Evolutionary conservation across 2,113 vertebrate species (phyloP).

Genomic region (Aepyceros melampus): DNA sequence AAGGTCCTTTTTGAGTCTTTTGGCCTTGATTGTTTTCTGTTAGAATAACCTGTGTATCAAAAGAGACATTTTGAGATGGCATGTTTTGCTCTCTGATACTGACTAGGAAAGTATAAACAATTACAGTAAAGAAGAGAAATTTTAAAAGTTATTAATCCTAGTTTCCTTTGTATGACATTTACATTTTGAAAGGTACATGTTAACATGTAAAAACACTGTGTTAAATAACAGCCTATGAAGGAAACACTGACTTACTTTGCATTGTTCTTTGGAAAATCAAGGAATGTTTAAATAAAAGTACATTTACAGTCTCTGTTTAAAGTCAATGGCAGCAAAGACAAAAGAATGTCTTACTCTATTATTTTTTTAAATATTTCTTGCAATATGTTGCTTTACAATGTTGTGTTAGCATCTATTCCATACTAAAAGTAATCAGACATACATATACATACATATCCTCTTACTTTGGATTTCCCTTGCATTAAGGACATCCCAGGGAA

Average conservation of each 20-base stretch:
- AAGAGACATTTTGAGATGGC: background rate
- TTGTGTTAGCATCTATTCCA: too few relatives aligned
- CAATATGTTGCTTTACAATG: too few relatives aligned
- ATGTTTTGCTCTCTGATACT: background rate
- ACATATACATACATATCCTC: too few relatives aligned
- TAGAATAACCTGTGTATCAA: background rate
- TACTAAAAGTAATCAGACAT: too few relatives aligned
- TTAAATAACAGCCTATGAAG: background rate
- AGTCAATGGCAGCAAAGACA: background rate
- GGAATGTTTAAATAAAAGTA: background rate
- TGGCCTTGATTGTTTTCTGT: background rate
- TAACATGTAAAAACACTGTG: background rate
- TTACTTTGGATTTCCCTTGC: too few relatives aligned
- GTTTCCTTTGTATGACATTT: background rate
- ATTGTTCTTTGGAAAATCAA: background rate
- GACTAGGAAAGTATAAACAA: background rate
- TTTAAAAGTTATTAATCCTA: background rate
- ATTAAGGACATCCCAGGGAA: too few relatives aligned
- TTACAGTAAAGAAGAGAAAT: background rate
- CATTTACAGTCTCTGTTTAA: background rate
- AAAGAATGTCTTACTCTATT: too few relatives aligned
- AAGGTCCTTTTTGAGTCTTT: background rate
- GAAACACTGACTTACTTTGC: background rate
- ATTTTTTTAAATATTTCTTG: too few relatives aligned
- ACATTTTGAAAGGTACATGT: background rate